Evolutionary conservation across 2,113 vertebrate genomes (phyloP), one percentile per base, ranked within the genome.

Genomic region (Hippotragus niger): DNA sequence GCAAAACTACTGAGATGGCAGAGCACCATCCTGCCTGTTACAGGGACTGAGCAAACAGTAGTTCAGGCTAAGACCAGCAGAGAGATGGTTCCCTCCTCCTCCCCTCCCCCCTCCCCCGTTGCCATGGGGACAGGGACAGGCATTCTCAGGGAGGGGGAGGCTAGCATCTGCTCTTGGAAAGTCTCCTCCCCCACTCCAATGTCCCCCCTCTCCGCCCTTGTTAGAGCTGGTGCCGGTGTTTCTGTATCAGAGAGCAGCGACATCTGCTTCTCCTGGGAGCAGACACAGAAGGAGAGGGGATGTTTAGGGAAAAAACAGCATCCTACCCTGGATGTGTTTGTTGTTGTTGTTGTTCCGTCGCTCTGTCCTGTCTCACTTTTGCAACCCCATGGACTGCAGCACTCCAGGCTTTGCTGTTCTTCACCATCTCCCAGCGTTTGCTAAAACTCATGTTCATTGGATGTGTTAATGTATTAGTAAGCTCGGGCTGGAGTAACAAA

Each of bases 51-150:
- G 93, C 50, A 91, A 47, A 85, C 60, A 36, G 8, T 5, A 55
- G 27, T 25, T 87, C 87, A 94, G n/a, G 55, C 45, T 60, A 74
- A 93, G 76, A 76, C 31, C 4, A 74, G 52, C 27, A 29, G n/a
- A 21, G 21, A 21, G 9, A 1, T 13, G 1, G 3, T 10, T 25
- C 1, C 17, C 5, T 25, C 4, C 52, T n/a, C 3, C 7, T 9
- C 15, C 7, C 0, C 3, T 2, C 11, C 2, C 50, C 47, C 27
- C 12, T 13, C 12, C 58, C 55, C 6, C 2, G 53, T 47, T 62
- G 19, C 53, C 53, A 8, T 3, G 43, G 91, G 29, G 29, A 81
- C 5, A 2, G 43, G 43, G 64, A 7, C 82, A 84, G 50, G 47
- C 4, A 17, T 78, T 62, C 17, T 27, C 10, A 43, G 62, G 17